Evolutionary conservation across 2,888 invertebrate genomes (phyloP), one percentile per base, ranked within the genome.

Genomic region (Cetonia aurata): DNA sequence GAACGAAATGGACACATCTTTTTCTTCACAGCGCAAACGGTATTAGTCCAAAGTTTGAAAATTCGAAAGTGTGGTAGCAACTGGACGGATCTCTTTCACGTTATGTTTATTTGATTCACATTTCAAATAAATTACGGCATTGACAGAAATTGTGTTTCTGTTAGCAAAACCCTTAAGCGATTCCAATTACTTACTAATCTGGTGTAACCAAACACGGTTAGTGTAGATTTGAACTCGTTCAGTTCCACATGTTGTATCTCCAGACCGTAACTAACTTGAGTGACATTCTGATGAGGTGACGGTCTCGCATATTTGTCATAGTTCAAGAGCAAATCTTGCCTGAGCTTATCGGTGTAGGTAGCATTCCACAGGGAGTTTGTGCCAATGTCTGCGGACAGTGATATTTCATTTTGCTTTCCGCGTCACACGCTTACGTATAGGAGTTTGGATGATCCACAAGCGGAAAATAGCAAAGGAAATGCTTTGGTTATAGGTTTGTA

Each of bases 231-330:
- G 15, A 85, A 79, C 79, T 93, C 93, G 79, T 90, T 88, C 80
- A 94, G 81, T 75, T 90, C 88, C 41, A 93, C 86, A 79, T 93
- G 92, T 65, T 86, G 84, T 68, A 92, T 83, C 70, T 87, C 86
- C 37, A 93, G 80, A 33, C 86, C 86, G 53, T 92, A 83, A 25
- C 76, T 77, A 13, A 92, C 89, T 9, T 76, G 77, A 0, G 89
- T 87, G 4, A 83, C 80, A 74, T 87, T 86, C 75, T 83, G 85
- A 77, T 87, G 87, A 74, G 88, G 86, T 0, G 87, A 80, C 0
- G 89, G 87, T 71, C 88, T 83, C 9, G 87, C 86, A 75, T 87
- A 87, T 79, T 87, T 88, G 78, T 88, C 88, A 76, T 88, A 88
- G 74, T 84, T 88, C 17, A 86, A 80, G 42, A 91, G 85, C 12